A percentile compares a stretch with the other conserved stretches of the same genome.
phyloP scores from a whole-genome alignment of 2,797 vertebrate species.

The Tamandua tetradactyla region DNA sequence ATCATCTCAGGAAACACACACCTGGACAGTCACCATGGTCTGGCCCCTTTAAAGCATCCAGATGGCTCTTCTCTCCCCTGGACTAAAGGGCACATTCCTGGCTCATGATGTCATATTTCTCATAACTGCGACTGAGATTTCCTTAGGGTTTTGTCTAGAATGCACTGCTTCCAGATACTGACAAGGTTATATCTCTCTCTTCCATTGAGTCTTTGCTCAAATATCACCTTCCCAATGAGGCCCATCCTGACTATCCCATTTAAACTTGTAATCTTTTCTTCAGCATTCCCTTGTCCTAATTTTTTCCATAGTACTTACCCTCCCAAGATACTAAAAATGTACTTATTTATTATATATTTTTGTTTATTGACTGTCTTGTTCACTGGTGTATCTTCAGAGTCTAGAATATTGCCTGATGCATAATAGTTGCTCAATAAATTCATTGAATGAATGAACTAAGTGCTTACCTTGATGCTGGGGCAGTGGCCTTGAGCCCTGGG shows the following conservation, averaged over 20 bases:
- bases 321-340: not conserved
- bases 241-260: not conserved
- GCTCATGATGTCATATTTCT: constrained; percentile 21
- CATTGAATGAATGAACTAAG: not conserved
- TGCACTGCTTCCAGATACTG: not conserved
- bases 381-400: not conserved
- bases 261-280: not conserved
- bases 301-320: not conserved
- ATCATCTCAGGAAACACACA: not conserved
- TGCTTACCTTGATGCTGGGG: not conserved
- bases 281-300: not conserved
- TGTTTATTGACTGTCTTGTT: not conserved
- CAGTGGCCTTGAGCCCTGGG: not conserved
- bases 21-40: not conserved
- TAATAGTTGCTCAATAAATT: not conserved
- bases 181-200: not conserved
- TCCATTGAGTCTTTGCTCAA: not conserved
- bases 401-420: not conserved
- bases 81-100: not conserved
- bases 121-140: not conserved
- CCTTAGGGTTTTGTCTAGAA: not conserved
- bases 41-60: not conserved
- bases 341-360: not conserved
- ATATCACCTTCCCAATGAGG: not conserved
- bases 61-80: not conserved